Conservation (phyloP, 92 coral and sea anemone species). For the Galaxea fascicularis region DNA sequence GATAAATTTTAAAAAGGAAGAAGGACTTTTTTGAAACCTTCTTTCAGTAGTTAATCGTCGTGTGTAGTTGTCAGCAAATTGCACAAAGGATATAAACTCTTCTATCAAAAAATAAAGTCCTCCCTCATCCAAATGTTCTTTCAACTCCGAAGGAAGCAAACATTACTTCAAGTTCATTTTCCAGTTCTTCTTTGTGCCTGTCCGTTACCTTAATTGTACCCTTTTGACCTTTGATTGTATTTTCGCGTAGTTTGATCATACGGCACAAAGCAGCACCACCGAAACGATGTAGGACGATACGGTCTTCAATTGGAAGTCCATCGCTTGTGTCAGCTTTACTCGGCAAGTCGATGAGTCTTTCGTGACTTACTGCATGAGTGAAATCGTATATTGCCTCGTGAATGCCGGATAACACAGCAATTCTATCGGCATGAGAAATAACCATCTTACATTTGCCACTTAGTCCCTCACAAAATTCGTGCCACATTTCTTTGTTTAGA, state of each 20-base stretch:
- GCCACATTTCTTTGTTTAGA: background rate
- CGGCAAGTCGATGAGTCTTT: background rate
- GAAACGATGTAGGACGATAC: constrained; percentile 13
- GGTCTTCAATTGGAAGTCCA: constrained; percentile 4
- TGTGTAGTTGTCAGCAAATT: constrained; percentile 21
- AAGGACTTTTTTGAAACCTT: constrained; percentile 18
- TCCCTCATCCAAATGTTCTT: constrained; percentile 28
- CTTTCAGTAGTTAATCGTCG: background rate
- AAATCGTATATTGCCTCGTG: background rate
- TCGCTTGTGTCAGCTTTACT: background rate
- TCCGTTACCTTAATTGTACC: background rate
- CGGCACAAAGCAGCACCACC: constrained; percentile 38
- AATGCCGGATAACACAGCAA: background rate
- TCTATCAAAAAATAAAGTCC: constrained; percentile 22
- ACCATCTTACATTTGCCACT: background rate
- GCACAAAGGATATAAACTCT: background rate
- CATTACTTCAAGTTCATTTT: constrained; percentile 22
- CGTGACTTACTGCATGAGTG: background rate
- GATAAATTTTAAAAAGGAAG: background rate
- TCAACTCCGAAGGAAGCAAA: background rate
- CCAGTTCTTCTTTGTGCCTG: background rate
- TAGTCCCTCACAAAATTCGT: background rate
- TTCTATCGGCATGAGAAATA: background rate
- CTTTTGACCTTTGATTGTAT: constrained; percentile 4
- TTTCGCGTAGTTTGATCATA: constrained; percentile 7